A percentile compares a stretch with the other conserved stretches of the same genome.
Evolutionary conservation across 2,888 invertebrate species (phyloP).

Genomic region (Meiosimyza platycephala): DNA sequence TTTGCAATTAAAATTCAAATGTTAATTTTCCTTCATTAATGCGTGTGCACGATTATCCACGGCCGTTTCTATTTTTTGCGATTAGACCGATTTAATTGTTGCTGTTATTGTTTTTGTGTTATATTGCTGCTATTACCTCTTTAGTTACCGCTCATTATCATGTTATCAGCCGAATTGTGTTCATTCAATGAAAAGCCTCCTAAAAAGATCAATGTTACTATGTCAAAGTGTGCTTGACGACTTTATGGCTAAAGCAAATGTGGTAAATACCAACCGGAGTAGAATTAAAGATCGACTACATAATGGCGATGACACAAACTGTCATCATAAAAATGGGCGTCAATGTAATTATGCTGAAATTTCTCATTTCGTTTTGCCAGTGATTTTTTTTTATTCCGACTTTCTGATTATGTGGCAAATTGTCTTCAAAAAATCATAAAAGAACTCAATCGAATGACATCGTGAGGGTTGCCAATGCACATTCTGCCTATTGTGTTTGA

Average conservation of each 20-base stretch:
- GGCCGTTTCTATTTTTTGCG: neutral
- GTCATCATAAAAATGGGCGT: too few species aligned
- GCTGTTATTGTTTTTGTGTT: neutral
- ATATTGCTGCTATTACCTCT: neutral
- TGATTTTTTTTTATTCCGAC: too few species aligned
- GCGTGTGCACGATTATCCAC: neutral
- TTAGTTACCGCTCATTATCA: neutral
- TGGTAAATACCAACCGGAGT: neutral
- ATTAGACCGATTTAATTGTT: neutral
- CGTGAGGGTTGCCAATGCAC: too few species aligned
- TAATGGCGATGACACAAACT: too few species aligned
- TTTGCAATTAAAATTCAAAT: too few species aligned
- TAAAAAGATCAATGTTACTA: constrained; percentile 4
- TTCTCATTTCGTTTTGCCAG: too few species aligned
- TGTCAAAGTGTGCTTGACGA: constrained; percentile 18
- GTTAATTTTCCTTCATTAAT: neutral
- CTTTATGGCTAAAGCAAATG: neutral
- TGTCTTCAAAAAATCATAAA: too few species aligned
- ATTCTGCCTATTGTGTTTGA: too few species aligned
- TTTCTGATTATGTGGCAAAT: too few species aligned
- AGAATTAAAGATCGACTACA: too few species aligned
- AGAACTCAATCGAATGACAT: too few species aligned
- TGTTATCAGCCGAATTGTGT: neutral
- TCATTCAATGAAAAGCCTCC: neutral
- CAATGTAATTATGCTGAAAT: too few species aligned